Evolutionary conservation across 2,797 vertebrate species (phyloP), one percentile per base, ranked within the genome.

Genomic region (Channallabes apus): DNA sequence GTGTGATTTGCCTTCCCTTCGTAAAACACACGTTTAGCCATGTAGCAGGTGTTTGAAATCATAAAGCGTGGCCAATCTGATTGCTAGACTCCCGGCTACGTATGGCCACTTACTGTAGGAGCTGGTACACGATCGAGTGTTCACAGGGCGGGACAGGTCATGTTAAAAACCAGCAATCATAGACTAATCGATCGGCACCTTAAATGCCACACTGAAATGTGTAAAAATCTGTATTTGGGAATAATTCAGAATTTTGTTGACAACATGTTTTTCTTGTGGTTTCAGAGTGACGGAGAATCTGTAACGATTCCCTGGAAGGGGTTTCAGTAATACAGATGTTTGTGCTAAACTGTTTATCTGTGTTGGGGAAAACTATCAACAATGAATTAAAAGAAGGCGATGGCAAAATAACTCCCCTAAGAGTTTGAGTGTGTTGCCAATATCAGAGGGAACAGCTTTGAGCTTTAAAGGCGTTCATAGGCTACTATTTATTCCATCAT

Each of bases 391-490:
- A 71, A 71, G 11, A 71, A 41, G 35, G 22, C 9, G 20, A 75
- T 75, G 15, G n/a, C 91, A 80, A 87, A 88, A 84, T 86, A 27
- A 62, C 73, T 88, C 17, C 32, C 80, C 20, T 22, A n/a, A 88
- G 78, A 86, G 72, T 78, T 80, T 38, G 46, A 72, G 82, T 61
- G 86, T 88, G 65, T 81, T 89, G 18, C 8, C 24, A 0, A 83
- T 72, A 67, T 69, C 78, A 83, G 86, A 82, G 67, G 85, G 86
- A 91, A 90, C 83, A 77, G 86, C 72, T 32, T 41, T 86, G 64
- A 80, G 56, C 46, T 82, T 85, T 69, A 24, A 61, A 61, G n/a
- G 17, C 62, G 38, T 81, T 82, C 64, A 51, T 5, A 73, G 35
- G 41, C 9, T 9, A 17, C 18, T 69, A 29, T 46, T 12, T 58